Percentiles rank a stretch among this genome's conserved stretches.
Evolutionary conservation across 2,113 vertebrate species (phyloP).

Genomic region (Leptocoma aspasia): DNA sequence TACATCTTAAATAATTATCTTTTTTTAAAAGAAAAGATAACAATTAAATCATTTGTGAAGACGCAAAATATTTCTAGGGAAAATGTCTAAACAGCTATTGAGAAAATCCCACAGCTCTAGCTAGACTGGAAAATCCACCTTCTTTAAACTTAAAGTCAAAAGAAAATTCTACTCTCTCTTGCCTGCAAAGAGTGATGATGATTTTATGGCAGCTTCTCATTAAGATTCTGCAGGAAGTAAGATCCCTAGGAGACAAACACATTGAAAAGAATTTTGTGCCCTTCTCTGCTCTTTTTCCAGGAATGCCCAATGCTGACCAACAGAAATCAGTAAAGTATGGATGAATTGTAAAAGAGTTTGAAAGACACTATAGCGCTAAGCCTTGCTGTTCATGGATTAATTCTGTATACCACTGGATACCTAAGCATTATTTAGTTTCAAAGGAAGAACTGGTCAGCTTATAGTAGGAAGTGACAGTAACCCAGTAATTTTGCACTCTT

Average conservation of each 20-base stretch:
- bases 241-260: not conserved
- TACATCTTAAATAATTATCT: not conserved
- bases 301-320: not conserved
- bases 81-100: not conserved
- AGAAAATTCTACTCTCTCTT: not conserved
- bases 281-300: not conserved
- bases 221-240: not conserved
- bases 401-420: not conserved
- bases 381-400: not conserved
- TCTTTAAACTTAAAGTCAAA: not conserved
- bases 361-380: rapidly evolving
- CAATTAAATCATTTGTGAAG: no score
- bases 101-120: not conserved
- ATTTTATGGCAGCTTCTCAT: not conserved
- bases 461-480: not conserved
- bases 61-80: not conserved
- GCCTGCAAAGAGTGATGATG: not conserved
- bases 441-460: not conserved
- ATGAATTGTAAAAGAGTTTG: not conserved
- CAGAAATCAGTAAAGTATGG: not conserved
- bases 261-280: not conserved
- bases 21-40: not conserved
- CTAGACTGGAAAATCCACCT: not conserved
- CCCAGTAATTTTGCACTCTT: not conserved
- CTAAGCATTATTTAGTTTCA: not conserved